These are phyloP conservation scores for Nephrotoma guestfalica DNA, from an alignment of 2,888 invertebrate genomes.

Conservation along the genomic window DNA sequence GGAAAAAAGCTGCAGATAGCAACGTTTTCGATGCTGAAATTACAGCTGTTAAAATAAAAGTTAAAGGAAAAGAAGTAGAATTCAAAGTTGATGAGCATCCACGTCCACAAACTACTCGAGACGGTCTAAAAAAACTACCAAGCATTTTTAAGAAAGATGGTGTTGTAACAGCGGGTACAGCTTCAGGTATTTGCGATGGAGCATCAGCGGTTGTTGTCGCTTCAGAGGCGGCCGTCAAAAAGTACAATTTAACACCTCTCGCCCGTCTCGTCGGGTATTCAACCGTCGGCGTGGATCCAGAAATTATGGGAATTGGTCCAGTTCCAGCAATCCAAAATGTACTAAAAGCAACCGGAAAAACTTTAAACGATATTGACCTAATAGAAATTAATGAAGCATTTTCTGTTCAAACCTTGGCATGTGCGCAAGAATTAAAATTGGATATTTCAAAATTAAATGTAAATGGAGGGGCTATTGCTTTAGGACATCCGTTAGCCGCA, in stretches of 20 bases:
- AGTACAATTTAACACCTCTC: conserved; percentile 69
- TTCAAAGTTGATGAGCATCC: conserved; percentile 89
- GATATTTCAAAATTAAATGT: conserved; percentile 82
- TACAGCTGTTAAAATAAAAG: conserved; percentile 66
- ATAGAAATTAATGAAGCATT: conserved; percentile 99
- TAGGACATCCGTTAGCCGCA: conserved; percentile 96
- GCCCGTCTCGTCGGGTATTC: conserved; percentile 85
- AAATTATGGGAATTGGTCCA: conserved; percentile 96
- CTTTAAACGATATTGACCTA: conserved; percentile 76
- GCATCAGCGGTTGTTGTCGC: conserved; percentile 86
- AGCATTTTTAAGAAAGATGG: conserved; percentile 91
- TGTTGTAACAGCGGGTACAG: conserved; percentile 84
- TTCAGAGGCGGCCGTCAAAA: conserved; percentile 74
- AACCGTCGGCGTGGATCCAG: conserved; percentile 51
- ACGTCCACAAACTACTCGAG: conserved; percentile 72
- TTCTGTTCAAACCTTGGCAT: conserved; percentile 85
- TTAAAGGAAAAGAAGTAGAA: conserved; percentile 66
- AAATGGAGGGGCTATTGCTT: conserved; percentile 90
- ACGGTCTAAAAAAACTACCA: conserved; percentile 69
- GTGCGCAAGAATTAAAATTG: conserved; percentile 74
- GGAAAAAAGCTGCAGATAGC: conserved; percentile 74
- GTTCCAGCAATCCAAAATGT: conserved; percentile 84
- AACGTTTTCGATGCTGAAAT: conserved; percentile 87
- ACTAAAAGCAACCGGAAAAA: conserved; percentile 61
- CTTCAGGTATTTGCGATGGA: conserved; percentile 96